Evolutionary conservation across 2,888 invertebrate species (phyloP).

Genomic region (Lathronympha strigana): DNA sequence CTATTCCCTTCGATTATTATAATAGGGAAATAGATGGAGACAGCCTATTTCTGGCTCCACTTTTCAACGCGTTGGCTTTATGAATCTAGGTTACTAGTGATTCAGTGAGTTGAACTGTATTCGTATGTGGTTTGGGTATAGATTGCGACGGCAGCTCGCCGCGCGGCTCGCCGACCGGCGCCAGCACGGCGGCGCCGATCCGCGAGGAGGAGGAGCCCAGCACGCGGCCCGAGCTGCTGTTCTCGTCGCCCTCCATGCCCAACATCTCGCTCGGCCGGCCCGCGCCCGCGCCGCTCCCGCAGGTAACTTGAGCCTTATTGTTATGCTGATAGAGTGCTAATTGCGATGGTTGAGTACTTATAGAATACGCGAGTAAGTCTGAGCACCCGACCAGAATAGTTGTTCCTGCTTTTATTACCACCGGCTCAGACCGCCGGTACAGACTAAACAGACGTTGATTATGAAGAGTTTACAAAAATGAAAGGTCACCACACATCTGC

Average conservation of each 20-base stretch:
- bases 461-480: too few species aligned
- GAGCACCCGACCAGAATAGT: background rate
- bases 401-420: too few species aligned
- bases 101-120: background rate
- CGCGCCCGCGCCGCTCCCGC: conserved; percentile 92
- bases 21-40: too few species aligned
- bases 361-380: too few species aligned
- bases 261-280: conserved; percentile 96
- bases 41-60: too few species aligned
- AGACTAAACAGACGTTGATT: too few species aligned
- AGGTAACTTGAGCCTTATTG: conserved; percentile 63
- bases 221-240: conserved; percentile 90
- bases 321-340: background rate
- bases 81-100: too few species aligned
- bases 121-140: conserved; percentile 41
- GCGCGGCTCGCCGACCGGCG: conserved; percentile 86
- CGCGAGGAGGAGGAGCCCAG: conserved; percentile 92
- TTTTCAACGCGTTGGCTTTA: too few species aligned
- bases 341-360: too few species aligned
- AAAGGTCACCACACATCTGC: too few species aligned
- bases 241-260: conserved; percentile 98
- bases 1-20: too few species aligned
- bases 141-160: conserved; percentile 79
- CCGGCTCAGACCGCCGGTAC: too few species aligned
- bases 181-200: conserved; percentile 87